phyloP scores from a whole-genome alignment of 2,113 vertebrate genomes.

The Artemisiospiza belli region DNA sequence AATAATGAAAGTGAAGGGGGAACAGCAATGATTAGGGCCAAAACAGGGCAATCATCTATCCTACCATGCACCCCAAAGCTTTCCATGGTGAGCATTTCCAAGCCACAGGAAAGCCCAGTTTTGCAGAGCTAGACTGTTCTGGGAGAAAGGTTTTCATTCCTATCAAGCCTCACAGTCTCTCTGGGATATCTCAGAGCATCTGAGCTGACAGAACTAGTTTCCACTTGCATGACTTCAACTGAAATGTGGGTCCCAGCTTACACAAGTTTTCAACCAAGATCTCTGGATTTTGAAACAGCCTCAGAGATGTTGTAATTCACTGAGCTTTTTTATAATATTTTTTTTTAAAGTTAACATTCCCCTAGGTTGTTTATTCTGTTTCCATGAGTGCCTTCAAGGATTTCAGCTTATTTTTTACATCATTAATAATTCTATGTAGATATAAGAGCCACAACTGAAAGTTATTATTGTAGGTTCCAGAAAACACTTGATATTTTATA shows the following conservation, averaged over 20 bases:
- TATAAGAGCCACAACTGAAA: not conserved
- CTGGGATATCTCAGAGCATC: not conserved
- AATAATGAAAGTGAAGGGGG: not conserved
- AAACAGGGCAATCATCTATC: not conserved
- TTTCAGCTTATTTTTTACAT: not conserved
- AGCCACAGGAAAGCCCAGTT: not conserved
- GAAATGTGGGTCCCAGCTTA: conserved; percentile 43
- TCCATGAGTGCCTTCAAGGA: not conserved
- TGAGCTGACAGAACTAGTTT: conserved; percentile 51
- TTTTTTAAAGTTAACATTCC: not conserved
- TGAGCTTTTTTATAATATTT: not conserved
- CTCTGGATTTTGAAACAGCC: not conserved
- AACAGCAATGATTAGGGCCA: not conserved
- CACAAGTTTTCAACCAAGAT: not conserved
- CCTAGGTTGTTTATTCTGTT: not conserved
- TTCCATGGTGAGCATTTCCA: not conserved
- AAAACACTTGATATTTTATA: not conserved
- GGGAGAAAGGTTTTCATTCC: not conserved
- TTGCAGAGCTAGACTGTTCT: not conserved
- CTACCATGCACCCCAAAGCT: not conserved
- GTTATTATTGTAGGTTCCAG: not conserved
- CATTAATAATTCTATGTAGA: not conserved
- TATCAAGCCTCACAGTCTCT: not conserved
- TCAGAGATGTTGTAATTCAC: not conserved
- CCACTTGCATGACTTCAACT: not conserved